Evolutionary conservation across 2,797 vertebrate species (phyloP).

Genomic region (Diplodus sargus): DNA sequence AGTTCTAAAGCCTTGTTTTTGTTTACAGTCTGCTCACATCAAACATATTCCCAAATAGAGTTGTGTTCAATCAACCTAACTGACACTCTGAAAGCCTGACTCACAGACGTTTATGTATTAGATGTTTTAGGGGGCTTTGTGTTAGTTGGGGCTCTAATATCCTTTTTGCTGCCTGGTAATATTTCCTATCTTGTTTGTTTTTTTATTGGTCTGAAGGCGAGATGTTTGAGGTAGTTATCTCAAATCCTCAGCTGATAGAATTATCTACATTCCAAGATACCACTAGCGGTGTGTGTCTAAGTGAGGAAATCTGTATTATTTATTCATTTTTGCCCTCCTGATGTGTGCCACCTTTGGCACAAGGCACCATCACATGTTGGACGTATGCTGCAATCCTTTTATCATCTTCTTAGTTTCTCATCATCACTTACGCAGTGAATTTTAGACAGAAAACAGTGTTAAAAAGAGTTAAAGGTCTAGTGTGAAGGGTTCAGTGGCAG

Average conservation of each 20-base stretch:
- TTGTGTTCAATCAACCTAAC: not conserved
- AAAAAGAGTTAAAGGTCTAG: not conserved
- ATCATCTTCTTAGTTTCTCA: not conserved
- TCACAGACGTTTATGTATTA: not conserved
- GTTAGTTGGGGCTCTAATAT: not conserved
- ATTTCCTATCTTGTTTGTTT: not conserved
- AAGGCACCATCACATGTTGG: too few species aligned
- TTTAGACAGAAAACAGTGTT: not conserved
- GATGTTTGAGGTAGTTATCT: not conserved
- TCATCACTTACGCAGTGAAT: not conserved
- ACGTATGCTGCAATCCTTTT: not conserved
- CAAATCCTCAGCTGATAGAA: not conserved
- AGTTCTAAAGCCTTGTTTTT: not conserved
- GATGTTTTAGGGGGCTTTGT: not conserved
- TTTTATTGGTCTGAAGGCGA: not conserved
- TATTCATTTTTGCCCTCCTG: too few species aligned
- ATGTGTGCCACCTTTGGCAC: not conserved
- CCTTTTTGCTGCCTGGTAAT: too few species aligned
- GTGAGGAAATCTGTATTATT: too few species aligned
- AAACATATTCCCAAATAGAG: not conserved
- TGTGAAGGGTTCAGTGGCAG: too few species aligned
- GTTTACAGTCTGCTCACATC: not conserved
- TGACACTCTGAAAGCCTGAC: not conserved
- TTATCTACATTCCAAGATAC: not conserved
- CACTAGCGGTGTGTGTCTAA: too few species aligned